Conservation (phyloP, 2,113 vertebrate genomes). For the Festucalex cinctus region DNA sequence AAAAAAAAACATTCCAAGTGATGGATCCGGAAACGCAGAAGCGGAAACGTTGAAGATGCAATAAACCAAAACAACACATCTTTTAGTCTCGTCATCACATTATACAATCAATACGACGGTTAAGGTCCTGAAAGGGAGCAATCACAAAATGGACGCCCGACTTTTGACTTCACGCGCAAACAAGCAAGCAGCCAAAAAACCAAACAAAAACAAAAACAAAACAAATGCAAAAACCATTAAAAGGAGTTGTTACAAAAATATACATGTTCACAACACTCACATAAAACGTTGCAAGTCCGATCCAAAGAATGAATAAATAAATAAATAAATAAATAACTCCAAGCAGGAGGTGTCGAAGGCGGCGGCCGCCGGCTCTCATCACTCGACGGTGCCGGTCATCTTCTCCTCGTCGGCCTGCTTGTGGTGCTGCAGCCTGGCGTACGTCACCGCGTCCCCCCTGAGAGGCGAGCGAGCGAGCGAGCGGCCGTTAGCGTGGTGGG, state of each 20-base stretch:
- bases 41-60: no score
- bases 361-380: constrained; percentile 53
- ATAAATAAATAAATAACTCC: constrained; percentile 5
- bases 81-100: constrained; percentile 26
- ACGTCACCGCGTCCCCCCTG: constrained; percentile 90
- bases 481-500: background rate
- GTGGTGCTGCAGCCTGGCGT: constrained; percentile 88
- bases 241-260: constrained; percentile 6
- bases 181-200: constrained; percentile 15
- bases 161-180: background rate
- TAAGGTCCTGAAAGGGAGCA: constrained; percentile 38
- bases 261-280: background rate
- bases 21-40: constrained; percentile 1
- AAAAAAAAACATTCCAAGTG: background rate
- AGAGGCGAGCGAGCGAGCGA: background rate
- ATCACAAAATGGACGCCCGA: constrained; percentile 3
- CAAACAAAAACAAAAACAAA: no score
- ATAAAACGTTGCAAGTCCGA: background rate
- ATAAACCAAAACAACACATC: constrained; percentile 5
- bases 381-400: constrained; percentile 72
- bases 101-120: constrained; percentile 38
- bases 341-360: background rate
- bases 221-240: constrained; percentile 16
- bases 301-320: background rate
- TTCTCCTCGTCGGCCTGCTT: constrained; percentile 86